A percentile compares a stretch with the other conserved stretches of the same genome.
These are phyloP conservation scores for Cyclura pinguis DNA, from an alignment of 2,797 vertebrate species.

Conservation along the genomic window DNA sequence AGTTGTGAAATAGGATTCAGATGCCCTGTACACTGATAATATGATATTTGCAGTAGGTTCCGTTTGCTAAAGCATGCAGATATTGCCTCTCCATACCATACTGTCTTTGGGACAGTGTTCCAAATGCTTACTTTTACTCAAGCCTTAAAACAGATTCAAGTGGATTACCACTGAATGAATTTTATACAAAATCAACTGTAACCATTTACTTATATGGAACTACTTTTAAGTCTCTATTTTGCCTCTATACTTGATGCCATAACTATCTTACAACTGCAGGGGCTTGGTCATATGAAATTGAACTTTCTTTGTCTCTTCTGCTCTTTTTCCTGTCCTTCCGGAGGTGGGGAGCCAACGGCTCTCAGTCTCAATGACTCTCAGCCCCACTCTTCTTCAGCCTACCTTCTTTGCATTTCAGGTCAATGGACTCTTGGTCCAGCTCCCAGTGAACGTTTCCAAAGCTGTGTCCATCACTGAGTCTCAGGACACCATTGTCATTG, in stretches of 20 bases:
- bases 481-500: conserved; percentile 70
- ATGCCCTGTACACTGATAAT: too few relatives aligned
- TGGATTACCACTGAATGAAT: too few relatives aligned
- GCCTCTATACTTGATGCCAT: not conserved
- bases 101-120: too few relatives aligned
- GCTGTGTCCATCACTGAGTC: conserved; percentile 62
- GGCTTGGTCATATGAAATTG: not conserved
- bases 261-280: not conserved
- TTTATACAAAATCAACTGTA: too few relatives aligned
- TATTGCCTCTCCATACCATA: too few relatives aligned
- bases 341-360: not conserved
- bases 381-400: not conserved
- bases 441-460: conserved; percentile 76
- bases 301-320: not conserved
- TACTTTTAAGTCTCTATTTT: not conserved
- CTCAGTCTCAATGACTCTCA: not conserved
- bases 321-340: not conserved
- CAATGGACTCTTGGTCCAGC: conserved; percentile 75
- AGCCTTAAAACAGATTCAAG: too few relatives aligned
- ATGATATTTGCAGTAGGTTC: too few relatives aligned
- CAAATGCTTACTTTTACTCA: too few relatives aligned
- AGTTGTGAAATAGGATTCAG: too few relatives aligned
- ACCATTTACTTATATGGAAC: too few relatives aligned
- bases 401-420: conserved; percentile 71
- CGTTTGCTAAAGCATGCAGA: too few relatives aligned